These are phyloP conservation scores for Limanda limanda DNA, from an alignment of 2,113 vertebrate genomes.

Conservation along the genomic window DNA sequence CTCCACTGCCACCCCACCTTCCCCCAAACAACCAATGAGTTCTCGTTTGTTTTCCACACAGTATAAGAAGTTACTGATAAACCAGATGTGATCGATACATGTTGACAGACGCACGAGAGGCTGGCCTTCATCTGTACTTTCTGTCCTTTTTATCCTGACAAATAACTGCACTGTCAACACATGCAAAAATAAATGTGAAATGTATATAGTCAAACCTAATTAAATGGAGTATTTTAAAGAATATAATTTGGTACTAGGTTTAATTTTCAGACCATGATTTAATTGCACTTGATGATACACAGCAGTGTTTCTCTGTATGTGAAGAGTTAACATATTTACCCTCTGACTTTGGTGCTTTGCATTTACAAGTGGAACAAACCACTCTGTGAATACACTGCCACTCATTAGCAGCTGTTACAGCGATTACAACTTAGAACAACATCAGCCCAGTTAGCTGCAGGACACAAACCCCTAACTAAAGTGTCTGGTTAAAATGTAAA, in stretches of 20 bases:
- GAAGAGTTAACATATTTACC: constrained; percentile 38
- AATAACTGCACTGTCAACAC: constrained; percentile 2
- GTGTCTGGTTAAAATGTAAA: constrained; percentile 36
- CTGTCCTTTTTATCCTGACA: constrained; percentile 6
- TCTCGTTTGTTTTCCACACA: constrained; percentile 37
- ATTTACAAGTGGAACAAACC: constrained; percentile 59
- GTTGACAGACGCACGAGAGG: constrained; percentile 34
- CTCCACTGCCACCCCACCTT: constrained; percentile 24
- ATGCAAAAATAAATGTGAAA: too few relatives aligned
- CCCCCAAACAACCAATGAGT: constrained; percentile 44
- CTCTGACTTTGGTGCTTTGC: constrained; percentile 29
- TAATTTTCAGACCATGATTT: background rate
- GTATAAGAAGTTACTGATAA: constrained; percentile 75
- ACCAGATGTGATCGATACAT: constrained; percentile 65
- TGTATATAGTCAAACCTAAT: background rate
- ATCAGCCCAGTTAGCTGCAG: constrained; percentile 10
- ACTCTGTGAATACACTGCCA: constrained; percentile 54
- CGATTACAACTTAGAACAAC: constrained; percentile 42
- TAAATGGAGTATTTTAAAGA: background rate
- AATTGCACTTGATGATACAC: background rate
- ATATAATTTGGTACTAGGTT: background rate
- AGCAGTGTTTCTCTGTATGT: background rate
- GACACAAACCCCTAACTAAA: background rate
- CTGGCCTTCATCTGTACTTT: constrained; percentile 5
- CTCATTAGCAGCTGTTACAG: constrained; percentile 60